These are phyloP conservation scores for Apocrypta bakeri DNA, from an alignment of 1,140 invertebrate genomes.

Conservation along the genomic window DNA sequence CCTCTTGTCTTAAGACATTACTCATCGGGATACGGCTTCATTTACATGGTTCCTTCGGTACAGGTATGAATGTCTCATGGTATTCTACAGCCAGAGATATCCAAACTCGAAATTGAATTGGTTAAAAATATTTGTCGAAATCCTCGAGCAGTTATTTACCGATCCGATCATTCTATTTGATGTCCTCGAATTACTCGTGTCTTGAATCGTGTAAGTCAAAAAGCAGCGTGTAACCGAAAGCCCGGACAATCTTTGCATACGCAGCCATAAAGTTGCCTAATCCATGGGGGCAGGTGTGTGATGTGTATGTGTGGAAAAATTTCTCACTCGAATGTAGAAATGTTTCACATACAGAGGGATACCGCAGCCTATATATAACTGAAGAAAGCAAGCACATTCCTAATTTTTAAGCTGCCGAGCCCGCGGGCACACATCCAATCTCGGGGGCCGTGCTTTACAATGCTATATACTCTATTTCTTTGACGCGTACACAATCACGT, in stretches of 20 bases:
- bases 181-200: not conserved
- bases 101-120: not conserved
- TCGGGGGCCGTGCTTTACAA: slow-evolving; percentile 59
- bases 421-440: slow-evolving; percentile 59
- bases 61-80: not conserved
- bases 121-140: slow-evolving; percentile 22
- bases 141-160: slow-evolving; percentile 18
- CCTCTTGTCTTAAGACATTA: not conserved
- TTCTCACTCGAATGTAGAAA: slow-evolving; percentile 10
- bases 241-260: slow-evolving; percentile 11
- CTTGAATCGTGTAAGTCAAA: not conserved
- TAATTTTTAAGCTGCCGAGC: slow-evolving; percentile 62
- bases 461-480: slow-evolving; percentile 69
- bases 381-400: slow-evolving; percentile 60
- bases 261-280: slow-evolving; percentile 43
- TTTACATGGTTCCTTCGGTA: not conserved
- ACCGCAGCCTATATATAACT: not conserved
- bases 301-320: slow-evolving; percentile 51
- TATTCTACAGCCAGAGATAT: not conserved
- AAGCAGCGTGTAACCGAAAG: not conserved
- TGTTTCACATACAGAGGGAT: not conserved
- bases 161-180: slow-evolving; percentile 20
- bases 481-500: slow-evolving; percentile 72
- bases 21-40: not conserved
- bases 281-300: slow-evolving; percentile 54